A percentile compares a stretch with the other conserved stretches of the same genome.
Conservation (phyloP, 30 jellyfish, hydroid and myxozoan species). For the Hydractinia echinata region DNA sequence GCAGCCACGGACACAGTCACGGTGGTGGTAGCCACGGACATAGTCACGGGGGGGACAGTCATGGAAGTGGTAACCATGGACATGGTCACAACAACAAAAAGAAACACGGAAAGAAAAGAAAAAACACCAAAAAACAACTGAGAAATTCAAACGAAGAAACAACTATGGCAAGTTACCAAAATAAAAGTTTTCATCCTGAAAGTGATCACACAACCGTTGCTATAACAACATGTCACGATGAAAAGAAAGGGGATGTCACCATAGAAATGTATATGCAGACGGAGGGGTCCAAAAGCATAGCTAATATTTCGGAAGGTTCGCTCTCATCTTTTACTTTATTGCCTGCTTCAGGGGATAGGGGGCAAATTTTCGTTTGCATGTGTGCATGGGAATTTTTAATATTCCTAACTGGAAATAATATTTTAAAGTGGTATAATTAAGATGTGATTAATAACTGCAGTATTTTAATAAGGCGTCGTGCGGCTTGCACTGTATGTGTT, state of each 20-base stretch:
- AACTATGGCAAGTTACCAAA: background rate
- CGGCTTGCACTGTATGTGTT: too few relatives aligned
- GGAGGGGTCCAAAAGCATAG: too few relatives aligned
- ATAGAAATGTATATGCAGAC: slow-evolving; percentile 3
- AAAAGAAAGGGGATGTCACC: background rate
- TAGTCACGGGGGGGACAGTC: slow-evolving; percentile 10
- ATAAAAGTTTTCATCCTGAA: background rate
- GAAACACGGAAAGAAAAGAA: background rate
- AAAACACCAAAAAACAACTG: background rate
- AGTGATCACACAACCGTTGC: slow-evolving; percentile 1
- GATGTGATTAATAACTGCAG: too few relatives aligned
- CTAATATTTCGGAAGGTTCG: too few relatives aligned
- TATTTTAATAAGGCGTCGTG: too few relatives aligned
- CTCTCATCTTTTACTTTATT: too few relatives aligned
- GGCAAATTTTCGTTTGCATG: too few relatives aligned
- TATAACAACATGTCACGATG: background rate
- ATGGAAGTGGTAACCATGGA: background rate
- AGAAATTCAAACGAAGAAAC: background rate
- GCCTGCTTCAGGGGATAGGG: too few relatives aligned
- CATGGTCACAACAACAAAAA: background rate
- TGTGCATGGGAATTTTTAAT: too few relatives aligned
- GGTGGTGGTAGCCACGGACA: slow-evolving; percentile 14
- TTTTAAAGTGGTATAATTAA: too few relatives aligned
- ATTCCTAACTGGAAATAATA: too few relatives aligned
- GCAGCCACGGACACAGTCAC: slow-evolving; percentile 20